Conservation (phyloP, 2,888 invertebrate genomes). For the Branchinecta sandiegonensis region DNA sequence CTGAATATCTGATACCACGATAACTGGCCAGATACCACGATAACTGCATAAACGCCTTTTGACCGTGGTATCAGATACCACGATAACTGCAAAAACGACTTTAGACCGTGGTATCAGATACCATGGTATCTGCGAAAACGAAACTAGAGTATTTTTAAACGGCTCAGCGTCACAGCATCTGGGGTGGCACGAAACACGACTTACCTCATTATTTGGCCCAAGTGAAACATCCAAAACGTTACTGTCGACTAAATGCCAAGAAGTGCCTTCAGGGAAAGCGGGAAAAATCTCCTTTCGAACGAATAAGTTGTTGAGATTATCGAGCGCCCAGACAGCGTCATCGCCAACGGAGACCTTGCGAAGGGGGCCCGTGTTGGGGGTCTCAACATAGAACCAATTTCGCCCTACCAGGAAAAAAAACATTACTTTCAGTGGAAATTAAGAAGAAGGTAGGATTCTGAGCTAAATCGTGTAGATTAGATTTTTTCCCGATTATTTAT, state of each 20-base stretch:
- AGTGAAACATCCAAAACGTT: constrained; percentile 33
- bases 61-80: too few relatives aligned
- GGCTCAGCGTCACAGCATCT: too few relatives aligned
- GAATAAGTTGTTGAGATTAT: constrained; percentile 53
- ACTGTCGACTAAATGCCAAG: constrained; percentile 45
- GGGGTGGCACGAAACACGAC: too few relatives aligned
- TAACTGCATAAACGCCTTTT: too few relatives aligned
- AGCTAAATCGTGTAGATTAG: too few relatives aligned
- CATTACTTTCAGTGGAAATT: constrained; percentile 18
- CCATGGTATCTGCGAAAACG: too few relatives aligned
- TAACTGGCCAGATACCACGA: too few relatives aligned
- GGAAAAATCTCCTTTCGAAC: constrained; percentile 60
- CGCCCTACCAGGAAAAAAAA: constrained; percentile 41
- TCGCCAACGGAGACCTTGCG: constrained; percentile 59
- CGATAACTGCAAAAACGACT: too few relatives aligned
- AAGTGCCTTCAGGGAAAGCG: constrained; percentile 63
- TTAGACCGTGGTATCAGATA: too few relatives aligned
- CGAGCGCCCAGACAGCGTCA: constrained; percentile 63
- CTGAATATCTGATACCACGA: too few relatives aligned
- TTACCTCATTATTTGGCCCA: constrained; percentile 25
- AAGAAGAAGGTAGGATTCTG: not conserved
- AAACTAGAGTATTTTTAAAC: too few relatives aligned
- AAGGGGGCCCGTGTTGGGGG: constrained; percentile 46
- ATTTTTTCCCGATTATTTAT: too few relatives aligned
- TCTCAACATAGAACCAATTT: constrained; percentile 63